Percentiles rank a stretch among this genome's conserved stretches.
phyloP scores from a whole-genome alignment of 2,113 vertebrate species.

The Gadus macrocephalus region DNA sequence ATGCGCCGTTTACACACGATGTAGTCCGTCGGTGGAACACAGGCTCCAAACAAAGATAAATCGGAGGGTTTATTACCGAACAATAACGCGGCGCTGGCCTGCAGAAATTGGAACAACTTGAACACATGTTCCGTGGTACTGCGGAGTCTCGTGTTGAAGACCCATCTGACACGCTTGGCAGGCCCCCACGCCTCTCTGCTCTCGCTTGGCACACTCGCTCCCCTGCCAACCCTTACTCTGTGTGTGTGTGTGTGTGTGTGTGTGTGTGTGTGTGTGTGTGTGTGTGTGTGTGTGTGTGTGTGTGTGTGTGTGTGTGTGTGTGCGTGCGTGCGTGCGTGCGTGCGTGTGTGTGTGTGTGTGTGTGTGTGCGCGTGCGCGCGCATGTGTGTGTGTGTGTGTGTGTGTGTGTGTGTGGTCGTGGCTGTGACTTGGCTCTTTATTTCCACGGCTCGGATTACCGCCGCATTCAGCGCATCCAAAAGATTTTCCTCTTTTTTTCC shows the following conservation, averaged over 20 bases:
- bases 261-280: too few species aligned
- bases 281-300: too few species aligned
- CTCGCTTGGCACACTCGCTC: conserved; percentile 57
- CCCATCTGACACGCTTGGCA: conserved; percentile 72
- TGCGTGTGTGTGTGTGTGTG: too few species aligned
- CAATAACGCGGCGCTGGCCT: conserved; percentile 64
- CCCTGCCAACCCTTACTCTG: conserved; percentile 56
- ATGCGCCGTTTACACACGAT: too few species aligned
- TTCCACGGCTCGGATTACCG: conserved; percentile 56
- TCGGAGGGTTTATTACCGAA: conserved; percentile 67
- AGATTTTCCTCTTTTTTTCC: conserved; percentile 11
- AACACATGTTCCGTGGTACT: conserved; percentile 67
- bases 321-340: conserved; percentile 51
- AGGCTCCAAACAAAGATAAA: conserved; percentile 42
- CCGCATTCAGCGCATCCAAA: conserved; percentile 43
- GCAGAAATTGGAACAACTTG: conserved; percentile 61
- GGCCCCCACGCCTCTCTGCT: conserved; percentile 52
- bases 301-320: too few species aligned
- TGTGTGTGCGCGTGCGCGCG: too few species aligned
- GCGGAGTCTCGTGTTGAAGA: conserved; percentile 67
- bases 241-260: too few species aligned
- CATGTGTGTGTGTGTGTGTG: too few species aligned
- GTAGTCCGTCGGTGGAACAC: too few species aligned
- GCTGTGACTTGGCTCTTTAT: conserved; percentile 66
- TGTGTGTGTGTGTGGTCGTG: conserved; percentile 65